These are phyloP conservation scores for Sinodicranocentrus sp. DNA, from an alignment of 2,888 invertebrate genomes.

Conservation along the genomic window DNA sequence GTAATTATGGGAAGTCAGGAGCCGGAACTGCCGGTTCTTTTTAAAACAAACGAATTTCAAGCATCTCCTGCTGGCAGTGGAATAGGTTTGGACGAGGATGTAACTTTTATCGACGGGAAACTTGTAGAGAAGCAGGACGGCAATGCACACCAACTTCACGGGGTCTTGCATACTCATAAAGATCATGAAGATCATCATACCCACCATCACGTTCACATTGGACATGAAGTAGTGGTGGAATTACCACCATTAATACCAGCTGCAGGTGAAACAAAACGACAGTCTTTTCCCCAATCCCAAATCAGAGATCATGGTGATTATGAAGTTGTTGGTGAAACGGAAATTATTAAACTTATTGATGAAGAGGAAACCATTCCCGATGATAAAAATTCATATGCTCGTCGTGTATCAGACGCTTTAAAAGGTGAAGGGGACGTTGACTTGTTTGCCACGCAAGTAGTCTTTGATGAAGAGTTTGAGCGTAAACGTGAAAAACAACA, in stretches of 20 bases:
- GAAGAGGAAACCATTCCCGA: neutral
- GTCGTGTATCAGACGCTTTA: neutral
- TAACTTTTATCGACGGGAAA: conserved; percentile 31
- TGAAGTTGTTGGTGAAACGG: neutral
- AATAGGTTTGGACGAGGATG: conserved; percentile 6
- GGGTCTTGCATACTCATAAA: neutral
- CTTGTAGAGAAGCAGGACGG: conserved; percentile 5
- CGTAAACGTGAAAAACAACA: conserved; percentile 32
- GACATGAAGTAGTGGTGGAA: neutral
- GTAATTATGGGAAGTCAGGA: no score
- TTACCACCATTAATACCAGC: neutral
- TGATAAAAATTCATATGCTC: neutral
- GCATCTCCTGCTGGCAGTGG: neutral
- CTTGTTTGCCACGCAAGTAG: neutral
- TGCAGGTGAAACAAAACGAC: neutral
- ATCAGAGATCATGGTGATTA: neutral
- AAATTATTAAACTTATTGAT: neutral
- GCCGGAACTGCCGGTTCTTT: conserved; percentile 13
- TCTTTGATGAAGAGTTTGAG: conserved; percentile 33
- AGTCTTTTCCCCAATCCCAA: no score
- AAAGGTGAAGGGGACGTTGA: neutral
- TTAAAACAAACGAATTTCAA: neutral
- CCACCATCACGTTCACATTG: conserved; percentile 38
- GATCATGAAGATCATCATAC: neutral
- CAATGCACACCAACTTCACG: conserved; percentile 14